Evolutionary conservation across 2,888 invertebrate genomes (phyloP).

Genomic region (Myopa testacea): DNA sequence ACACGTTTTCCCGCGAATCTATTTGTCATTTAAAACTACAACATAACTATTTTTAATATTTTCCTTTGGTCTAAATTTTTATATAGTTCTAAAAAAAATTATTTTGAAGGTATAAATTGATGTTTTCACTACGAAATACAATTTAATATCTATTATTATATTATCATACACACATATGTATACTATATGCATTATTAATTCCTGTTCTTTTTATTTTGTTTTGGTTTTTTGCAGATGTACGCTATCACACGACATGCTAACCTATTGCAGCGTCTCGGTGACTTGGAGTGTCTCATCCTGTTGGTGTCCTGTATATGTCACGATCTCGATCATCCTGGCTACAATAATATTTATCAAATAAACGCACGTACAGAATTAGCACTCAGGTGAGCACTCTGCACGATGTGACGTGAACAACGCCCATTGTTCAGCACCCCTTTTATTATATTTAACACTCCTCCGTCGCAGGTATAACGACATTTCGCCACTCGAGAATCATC

Average conservation of each 20-base stretch:
- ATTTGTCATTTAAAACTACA: too few relatives aligned
- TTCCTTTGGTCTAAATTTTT: too few relatives aligned
- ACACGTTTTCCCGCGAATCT: too few relatives aligned
- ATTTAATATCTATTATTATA: too few relatives aligned
- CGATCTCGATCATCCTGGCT: slow-evolving; percentile 83
- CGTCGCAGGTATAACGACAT: slow-evolving; percentile 79
- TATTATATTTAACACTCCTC: background rate
- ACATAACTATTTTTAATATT: too few relatives aligned
- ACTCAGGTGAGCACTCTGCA: slow-evolving; percentile 70
- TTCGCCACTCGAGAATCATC: slow-evolving; percentile 87
- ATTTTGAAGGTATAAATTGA: too few relatives aligned
- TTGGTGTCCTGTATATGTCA: slow-evolving; percentile 85
- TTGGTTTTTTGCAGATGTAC: slow-evolving; percentile 75
- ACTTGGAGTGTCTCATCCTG: slow-evolving; percentile 80
- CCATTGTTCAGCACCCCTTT: background rate
- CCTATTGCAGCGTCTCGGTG: slow-evolving; percentile 77
- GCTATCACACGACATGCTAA: slow-evolving; percentile 81
- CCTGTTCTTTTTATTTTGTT: background rate
- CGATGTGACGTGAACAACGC: background rate
- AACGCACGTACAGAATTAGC: slow-evolving; percentile 87
- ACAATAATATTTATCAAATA: slow-evolving; percentile 84
- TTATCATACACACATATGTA: too few relatives aligned
- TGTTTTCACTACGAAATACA: too few relatives aligned
- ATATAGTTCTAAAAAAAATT: too few relatives aligned
- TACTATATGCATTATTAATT: background rate